Conservation (phyloP, 2,797 vertebrate species). For the Clarias platycephalus region DNA sequence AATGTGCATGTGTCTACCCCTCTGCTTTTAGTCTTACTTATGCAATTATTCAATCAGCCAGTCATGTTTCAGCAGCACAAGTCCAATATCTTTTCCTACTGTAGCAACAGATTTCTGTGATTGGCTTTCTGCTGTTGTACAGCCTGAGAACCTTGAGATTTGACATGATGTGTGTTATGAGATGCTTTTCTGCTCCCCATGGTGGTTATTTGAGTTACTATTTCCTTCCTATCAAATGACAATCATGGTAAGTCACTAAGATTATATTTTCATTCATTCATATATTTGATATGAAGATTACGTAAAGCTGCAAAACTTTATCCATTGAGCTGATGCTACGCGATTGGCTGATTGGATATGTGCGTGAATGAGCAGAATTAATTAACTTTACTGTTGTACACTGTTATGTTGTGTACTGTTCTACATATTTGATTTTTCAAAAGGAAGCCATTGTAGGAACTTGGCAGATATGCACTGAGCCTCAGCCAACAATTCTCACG, state of each 20-base stretch:
- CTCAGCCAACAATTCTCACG: constrained; percentile 4
- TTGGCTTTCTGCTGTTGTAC: background rate
- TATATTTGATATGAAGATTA: background rate
- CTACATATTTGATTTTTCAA: background rate
- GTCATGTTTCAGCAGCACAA: background rate
- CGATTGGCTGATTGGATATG: background rate
- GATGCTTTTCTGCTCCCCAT: background rate
- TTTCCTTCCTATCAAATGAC: background rate
- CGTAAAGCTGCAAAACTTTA: background rate
- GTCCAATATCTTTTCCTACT: background rate
- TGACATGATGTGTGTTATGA: background rate
- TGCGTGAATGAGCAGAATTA: background rate
- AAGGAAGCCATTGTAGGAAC: background rate
- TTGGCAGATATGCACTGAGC: too few species aligned
- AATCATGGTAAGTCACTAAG: background rate
- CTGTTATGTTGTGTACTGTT: too few species aligned
- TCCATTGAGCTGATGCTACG: background rate
- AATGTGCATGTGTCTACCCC: background rate
- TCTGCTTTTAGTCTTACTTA: too few species aligned
- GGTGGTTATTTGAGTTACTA: background rate
- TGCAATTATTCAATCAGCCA: background rate
- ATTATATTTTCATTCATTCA: background rate
- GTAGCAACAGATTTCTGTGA: background rate
- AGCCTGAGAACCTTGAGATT: background rate
- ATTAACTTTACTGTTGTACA: background rate